phyloP scores from a whole-genome alignment of 2,797 vertebrate genomes.

The Hozukius guyotensis region DNA sequence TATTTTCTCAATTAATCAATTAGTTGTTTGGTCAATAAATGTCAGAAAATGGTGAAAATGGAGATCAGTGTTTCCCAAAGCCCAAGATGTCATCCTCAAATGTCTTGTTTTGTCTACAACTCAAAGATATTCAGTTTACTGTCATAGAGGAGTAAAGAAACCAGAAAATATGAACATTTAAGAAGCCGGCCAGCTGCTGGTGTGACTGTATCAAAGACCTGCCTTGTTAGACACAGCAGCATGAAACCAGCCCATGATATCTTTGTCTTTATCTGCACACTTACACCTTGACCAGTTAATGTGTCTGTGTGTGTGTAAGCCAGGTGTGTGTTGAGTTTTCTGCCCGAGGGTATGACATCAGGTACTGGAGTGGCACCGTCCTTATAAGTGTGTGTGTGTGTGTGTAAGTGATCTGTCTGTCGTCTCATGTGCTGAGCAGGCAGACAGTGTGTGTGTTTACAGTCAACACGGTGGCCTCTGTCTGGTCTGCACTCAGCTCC shows the following conservation, averaged over 20 bases:
- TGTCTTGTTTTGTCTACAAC: too few relatives aligned
- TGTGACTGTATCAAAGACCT: not conserved
- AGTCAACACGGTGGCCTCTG: conserved; percentile 77
- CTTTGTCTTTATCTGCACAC: conserved; percentile 31
- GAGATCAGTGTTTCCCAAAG: too few relatives aligned
- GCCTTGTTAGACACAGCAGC: conserved; percentile 24
- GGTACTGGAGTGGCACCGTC: conserved; percentile 34
- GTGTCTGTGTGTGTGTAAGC: conserved; percentile 32
- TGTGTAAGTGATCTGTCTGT: conserved; percentile 60
- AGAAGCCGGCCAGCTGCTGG: not conserved
- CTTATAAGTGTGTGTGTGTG: conserved; percentile 12
- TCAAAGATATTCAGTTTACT: too few relatives aligned
- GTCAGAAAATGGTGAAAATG: too few relatives aligned
- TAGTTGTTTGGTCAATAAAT: too few relatives aligned
- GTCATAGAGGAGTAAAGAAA: too few relatives aligned
- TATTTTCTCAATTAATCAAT: too few relatives aligned
- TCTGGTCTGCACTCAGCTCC: conserved; percentile 54
- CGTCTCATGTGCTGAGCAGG: conserved; percentile 56
- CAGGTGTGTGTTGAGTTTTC: conserved; percentile 67
- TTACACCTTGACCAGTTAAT: conserved; percentile 36
- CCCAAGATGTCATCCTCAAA: too few relatives aligned
- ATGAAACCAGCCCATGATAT: conserved; percentile 16
- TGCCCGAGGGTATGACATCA: conserved; percentile 66
- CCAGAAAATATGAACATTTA: too few relatives aligned
- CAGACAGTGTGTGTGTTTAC: conserved; percentile 81